Evolutionary conservation across 1,140 invertebrate genomes (phyloP), one percentile per base, ranked within the genome.

Genomic region (Phymorhynchus buccinoides): DNA sequence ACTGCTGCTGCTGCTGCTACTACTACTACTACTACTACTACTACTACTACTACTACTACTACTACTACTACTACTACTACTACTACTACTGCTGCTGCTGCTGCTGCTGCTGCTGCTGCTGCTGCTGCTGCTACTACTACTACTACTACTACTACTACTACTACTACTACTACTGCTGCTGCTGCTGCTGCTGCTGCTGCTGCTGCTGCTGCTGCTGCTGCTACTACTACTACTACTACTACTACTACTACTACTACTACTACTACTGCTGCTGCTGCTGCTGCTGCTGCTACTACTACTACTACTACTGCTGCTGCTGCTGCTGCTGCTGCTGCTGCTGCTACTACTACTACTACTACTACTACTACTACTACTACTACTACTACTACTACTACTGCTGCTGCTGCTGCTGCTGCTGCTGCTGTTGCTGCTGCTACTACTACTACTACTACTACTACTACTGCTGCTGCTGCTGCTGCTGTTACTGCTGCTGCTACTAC

Each of bases 11-110:
- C 56, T 66, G 30, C 56, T 66, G 30, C 56, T 66, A 66, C 56
- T 66, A 66, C 56, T 66, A 66, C 56, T 66, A 66, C 56, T 66
- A 66, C 56, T 66, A 66, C 56, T 66, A 66, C 56, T 66, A 66
- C 56, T 66, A 66, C 56, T 66, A 66, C 56, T 66, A 66, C 56
- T 66, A 66, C 56, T 66, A 66, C 56, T 66, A 66, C 56, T 66
- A 66, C 56, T 66, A 66, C 56, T 66, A 66, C 56, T 66, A 66
- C 56, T 66, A 66, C 56, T 66, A 66, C 56, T 66, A 66, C 16
- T 66, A 66, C 16, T 66, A 66, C 16, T 66, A 66, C 16, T 66
- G 30, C 56, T 66, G 30, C 56, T 66, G 30, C 56, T 66, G 30
- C 56, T 66, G 30, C 56, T 66, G 30, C 56, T 66, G 30, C 56